Conservation (phyloP, 2,113 vertebrate species). For the Antennarius striatus region DNA sequence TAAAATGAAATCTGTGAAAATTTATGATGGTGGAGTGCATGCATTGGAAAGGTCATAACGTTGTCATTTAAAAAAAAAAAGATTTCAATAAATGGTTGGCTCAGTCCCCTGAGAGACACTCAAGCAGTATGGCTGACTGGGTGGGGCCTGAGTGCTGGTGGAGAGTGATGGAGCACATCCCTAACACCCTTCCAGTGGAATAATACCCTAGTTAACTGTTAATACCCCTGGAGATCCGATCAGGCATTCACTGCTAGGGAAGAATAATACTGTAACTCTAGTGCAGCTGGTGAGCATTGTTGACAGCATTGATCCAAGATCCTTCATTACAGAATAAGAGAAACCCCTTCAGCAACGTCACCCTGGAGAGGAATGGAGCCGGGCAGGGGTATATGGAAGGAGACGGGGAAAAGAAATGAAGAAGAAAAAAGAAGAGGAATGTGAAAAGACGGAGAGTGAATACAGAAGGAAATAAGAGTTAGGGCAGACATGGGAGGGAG, state of each 20-base stretch:
- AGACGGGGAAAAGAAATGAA: not conserved
- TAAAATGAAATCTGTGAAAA: constrained; percentile 70
- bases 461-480: constrained; percentile 1
- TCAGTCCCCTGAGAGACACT: constrained; percentile 50
- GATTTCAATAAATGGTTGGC: constrained; percentile 71
- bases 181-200: constrained; percentile 52
- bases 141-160: constrained; percentile 35
- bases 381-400: constrained; percentile 13
- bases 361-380: constrained; percentile 54
- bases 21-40: constrained; percentile 60
- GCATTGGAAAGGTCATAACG: constrained; percentile 70
- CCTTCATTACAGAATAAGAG: constrained; percentile 71
- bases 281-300: constrained; percentile 56
- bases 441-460: constrained; percentile 3
- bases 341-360: constrained; percentile 65
- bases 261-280: constrained; percentile 38
- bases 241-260: constrained; percentile 40
- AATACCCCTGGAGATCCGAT: constrained; percentile 63
- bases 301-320: constrained; percentile 72
- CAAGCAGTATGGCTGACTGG: constrained; percentile 48
- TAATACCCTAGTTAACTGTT: constrained; percentile 64
- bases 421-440: constrained; percentile 14
- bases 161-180: constrained; percentile 55
- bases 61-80: constrained; percentile 64
- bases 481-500: constrained; percentile 1